Base-by-base conservation (phyloP, 2,888 invertebrate genomes). In the Incurvaria masculella region DNA sequence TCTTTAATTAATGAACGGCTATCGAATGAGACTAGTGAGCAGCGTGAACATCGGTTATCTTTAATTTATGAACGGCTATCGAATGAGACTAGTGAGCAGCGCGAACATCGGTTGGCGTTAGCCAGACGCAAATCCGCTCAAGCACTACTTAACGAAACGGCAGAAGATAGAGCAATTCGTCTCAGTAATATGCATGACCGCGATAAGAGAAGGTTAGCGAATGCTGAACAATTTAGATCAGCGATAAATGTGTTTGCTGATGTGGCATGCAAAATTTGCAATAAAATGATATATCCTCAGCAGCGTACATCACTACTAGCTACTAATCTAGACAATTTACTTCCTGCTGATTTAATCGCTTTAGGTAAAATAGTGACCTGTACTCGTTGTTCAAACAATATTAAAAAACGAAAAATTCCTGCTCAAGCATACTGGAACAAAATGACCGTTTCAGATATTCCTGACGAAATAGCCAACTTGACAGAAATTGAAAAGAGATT, bases 391-490 rank as follows among this genome's bases (percentile, higher is more conserved):
- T 21, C 46, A 2, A 56, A 48, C 46, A 51, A 48, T 50, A 49
- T 53, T n/a, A 54, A 45, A 40, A 55, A 55, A 52, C 17, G 46
- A n/a, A 53, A 55, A 53, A 46, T 51, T 48, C 53, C 53, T 44
- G 4, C 47, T 8, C 3, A 39, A n/a, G 54, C 55, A n/a, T 55
- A 47, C 45, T 57, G 53, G 54, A 57, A 56, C 46, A 55, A 55
- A 49, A 56, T 54, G 51, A 44, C 42, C 11, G 21, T 26, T 16
- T 50, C 53, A 44, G 43, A 42, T 16, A 18, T 53, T 42, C 56
- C 55, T 8, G 47, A 17, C 18, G 51, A 55, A 49, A 45, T 56
- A 49, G 19, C 43, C 21, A 44, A 49, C 45, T 49, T 49, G 23
- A 50, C 50, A n/a, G 21, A 18, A 8, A 19, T 49, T 50, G 49